Percentiles rank a stretch among this genome's conserved stretches.
phyloP scores from a whole-genome alignment of 2,797 vertebrate genomes.

The Ctenosaura bakeri region DNA sequence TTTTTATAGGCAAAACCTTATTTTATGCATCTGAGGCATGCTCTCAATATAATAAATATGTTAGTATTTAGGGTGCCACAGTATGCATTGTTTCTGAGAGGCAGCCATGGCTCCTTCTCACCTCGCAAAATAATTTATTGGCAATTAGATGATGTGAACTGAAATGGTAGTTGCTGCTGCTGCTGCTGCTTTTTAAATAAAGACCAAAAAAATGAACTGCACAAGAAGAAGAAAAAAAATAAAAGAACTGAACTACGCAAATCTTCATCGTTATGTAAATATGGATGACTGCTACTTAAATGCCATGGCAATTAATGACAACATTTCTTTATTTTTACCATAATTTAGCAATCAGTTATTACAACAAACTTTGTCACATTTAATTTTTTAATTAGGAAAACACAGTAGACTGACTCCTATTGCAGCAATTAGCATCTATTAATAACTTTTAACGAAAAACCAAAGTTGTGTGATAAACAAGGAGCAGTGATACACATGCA shows the following conservation, averaged over 20 bases:
- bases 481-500: constrained; percentile 9
- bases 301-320: constrained; percentile 19
- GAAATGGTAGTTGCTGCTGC: not conserved
- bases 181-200: not conserved
- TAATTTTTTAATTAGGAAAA: constrained; percentile 51
- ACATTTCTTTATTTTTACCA: constrained; percentile 6
- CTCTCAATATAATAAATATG: too few relatives aligned
- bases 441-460: not conserved
- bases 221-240: too few relatives aligned
- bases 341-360: not conserved
- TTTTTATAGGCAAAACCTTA: not conserved
- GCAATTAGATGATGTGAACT: not conserved
- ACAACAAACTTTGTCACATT: not conserved
- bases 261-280: not conserved
- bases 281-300: constrained; percentile 5
- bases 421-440: constrained; percentile 38
- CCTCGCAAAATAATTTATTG: not conserved
- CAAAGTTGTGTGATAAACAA: not conserved
- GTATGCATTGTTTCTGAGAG: not conserved
- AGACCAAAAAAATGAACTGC: too few relatives aligned
- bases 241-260: not conserved
- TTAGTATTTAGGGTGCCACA: not conserved
- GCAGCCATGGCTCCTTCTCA: not conserved
- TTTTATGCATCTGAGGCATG: too few relatives aligned
- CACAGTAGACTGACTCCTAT: not conserved